Conservation (phyloP, 30 jellyfish, hydroid and myxozoan species). For the Pelagia noctiluca region DNA sequence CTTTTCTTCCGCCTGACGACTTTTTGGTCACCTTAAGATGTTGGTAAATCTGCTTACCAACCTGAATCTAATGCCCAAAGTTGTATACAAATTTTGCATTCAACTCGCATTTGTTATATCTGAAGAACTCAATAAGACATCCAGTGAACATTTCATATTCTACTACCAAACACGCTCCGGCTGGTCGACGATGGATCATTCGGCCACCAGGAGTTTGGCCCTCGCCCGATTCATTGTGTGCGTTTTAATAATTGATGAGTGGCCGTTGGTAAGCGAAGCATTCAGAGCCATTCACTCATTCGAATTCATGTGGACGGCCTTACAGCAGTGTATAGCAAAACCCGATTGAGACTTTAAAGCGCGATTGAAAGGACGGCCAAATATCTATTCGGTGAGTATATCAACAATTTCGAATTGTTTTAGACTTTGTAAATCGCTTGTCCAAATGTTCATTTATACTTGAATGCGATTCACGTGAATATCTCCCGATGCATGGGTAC, state of each 20-base stretch:
- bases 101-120: slow-evolving; percentile 44
- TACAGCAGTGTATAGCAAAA: slow-evolving; percentile 77
- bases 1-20: background rate
- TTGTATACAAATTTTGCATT: slow-evolving; percentile 45
- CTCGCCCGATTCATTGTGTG: slow-evolving; percentile 81
- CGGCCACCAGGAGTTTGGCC: slow-evolving; percentile 82
- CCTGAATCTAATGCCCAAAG: slow-evolving; percentile 61
- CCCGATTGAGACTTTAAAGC: slow-evolving; percentile 30
- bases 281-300: slow-evolving; percentile 83
- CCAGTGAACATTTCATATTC: slow-evolving; percentile 71
- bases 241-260: slow-evolving; percentile 73
- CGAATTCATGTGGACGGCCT: slow-evolving; percentile 82
- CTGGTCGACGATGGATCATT: slow-evolving; percentile 73
- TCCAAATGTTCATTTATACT: slow-evolving; percentile 49
- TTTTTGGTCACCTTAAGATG: background rate
- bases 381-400: slow-evolving; percentile 79
- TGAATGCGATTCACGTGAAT: slow-evolving; percentile 48
- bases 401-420: slow-evolving; percentile 66
- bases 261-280: slow-evolving; percentile 83
- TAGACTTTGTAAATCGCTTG: slow-evolving; percentile 51
- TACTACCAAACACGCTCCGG: slow-evolving; percentile 74
- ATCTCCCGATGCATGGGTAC: slow-evolving; percentile 33
- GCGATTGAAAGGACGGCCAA: slow-evolving; percentile 59
- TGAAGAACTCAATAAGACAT: slow-evolving; percentile 43
- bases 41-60: slow-evolving; percentile 60